phyloP scores from a whole-genome alignment of 2,888 invertebrate species.

The Aethes cnicana region DNA sequence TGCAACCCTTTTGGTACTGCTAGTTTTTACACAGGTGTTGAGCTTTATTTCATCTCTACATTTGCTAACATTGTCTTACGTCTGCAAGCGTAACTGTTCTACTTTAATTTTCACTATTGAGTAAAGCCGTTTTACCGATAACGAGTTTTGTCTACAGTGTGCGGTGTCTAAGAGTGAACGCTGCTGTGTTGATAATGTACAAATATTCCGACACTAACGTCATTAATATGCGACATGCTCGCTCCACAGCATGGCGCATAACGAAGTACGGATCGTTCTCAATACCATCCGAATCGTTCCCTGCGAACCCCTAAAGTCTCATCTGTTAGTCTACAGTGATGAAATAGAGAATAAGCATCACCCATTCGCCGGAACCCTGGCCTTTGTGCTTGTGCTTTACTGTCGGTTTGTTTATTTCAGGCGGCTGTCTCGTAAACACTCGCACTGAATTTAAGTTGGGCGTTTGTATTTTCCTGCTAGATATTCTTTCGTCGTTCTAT shows the following conservation, averaged over 20 bases:
- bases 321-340: slow-evolving; percentile 57
- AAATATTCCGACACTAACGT: slow-evolving; percentile 10
- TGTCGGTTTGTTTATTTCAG: slow-evolving; percentile 75
- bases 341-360: slow-evolving; percentile 62
- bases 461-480: slow-evolving; percentile 63
- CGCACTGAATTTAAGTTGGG: slow-evolving; percentile 70
- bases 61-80: slow-evolving; percentile 1
- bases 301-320: slow-evolving; percentile 37
- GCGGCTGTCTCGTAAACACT: slow-evolving; percentile 74
- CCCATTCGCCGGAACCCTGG: slow-evolving; percentile 63
- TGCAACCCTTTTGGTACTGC: slow-evolving; percentile 60
- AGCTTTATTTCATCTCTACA: slow-evolving; percentile 18
- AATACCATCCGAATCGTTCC: slow-evolving; percentile 23
- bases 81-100: too few species aligned
- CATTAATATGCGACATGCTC: slow-evolving; percentile 27
- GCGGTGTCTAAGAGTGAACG: too few species aligned
- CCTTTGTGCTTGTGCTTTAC: slow-evolving; percentile 70
- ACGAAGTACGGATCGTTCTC: slow-evolving; percentile 13
- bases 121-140: too few species aligned
- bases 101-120: too few species aligned
- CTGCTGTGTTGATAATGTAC: slow-evolving; percentile 8
- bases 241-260: slow-evolving; percentile 3
- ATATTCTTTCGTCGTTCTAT: slow-evolving; percentile 50
- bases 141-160: too few species aligned
- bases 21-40: slow-evolving; percentile 49